Evolutionary conservation across 2,113 vertebrate genomes (phyloP).

Genomic region (Cariama cristata): DNA sequence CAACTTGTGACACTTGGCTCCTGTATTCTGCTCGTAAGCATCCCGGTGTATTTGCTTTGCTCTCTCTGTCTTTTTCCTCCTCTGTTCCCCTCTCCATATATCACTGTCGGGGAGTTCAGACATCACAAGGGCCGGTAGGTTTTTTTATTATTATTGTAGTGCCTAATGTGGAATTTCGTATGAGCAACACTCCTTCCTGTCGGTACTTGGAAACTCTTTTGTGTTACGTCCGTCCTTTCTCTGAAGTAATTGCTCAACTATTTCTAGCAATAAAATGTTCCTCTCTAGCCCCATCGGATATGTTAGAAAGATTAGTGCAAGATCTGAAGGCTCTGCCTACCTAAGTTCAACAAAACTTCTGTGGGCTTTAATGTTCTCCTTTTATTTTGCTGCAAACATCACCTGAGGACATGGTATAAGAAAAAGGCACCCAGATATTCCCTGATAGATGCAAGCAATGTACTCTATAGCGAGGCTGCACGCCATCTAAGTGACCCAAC

Average conservation of each 20-base stretch:
- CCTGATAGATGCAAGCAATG: fast-evolving
- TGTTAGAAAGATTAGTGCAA: conserved; percentile 26
- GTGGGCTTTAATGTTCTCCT: background rate
- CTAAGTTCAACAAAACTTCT: conserved; percentile 9
- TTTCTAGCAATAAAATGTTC: conserved; percentile 69
- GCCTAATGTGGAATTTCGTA: conserved; percentile 70
- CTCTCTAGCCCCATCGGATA: conserved; percentile 5
- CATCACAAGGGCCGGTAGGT: conserved; percentile 53
- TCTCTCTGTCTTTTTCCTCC: conserved; percentile 60
- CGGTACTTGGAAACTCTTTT: conserved; percentile 69
- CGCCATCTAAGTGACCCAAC: background rate
- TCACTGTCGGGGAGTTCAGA: conserved; percentile 67
- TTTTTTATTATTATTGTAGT: conserved; percentile 68
- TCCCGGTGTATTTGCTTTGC: conserved; percentile 52
- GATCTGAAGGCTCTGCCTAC: conserved; percentile 1
- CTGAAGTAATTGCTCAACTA: conserved; percentile 66
- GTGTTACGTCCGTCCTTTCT: conserved; percentile 68
- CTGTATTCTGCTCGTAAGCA: conserved; percentile 51
- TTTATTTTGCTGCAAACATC: background rate
- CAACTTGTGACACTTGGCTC: conserved; percentile 57
- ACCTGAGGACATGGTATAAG: background rate
- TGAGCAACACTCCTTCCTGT: conserved; percentile 73
- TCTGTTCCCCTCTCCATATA: conserved; percentile 52
- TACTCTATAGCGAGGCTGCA: background rate
- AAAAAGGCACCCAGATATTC: background rate